phyloP scores from a whole-genome alignment of 2,888 invertebrate species.

The Abrostola triplasia region DNA sequence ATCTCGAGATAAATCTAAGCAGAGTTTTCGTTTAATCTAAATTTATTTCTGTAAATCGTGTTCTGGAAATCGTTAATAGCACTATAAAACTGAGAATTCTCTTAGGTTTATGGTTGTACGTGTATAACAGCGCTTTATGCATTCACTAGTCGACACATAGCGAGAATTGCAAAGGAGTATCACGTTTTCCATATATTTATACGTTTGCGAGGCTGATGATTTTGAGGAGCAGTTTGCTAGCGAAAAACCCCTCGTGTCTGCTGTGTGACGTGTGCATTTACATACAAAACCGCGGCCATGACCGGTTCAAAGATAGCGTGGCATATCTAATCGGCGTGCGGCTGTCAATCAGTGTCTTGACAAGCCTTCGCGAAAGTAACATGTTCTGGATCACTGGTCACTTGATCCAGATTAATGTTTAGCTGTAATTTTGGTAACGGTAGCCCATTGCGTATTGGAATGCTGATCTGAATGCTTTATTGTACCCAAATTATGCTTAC shows the following conservation, averaged over 20 bases:
- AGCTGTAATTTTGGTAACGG: conserved; percentile 50
- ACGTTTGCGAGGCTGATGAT: conserved; percentile 60
- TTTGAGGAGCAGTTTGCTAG: conserved; percentile 71
- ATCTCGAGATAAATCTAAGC: conserved; percentile 35
- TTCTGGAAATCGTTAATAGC: conserved; percentile 45
- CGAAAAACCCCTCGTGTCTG: conserved; percentile 66
- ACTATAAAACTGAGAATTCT: conserved; percentile 49
- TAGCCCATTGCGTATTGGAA: conserved; percentile 30
- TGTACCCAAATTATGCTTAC: conserved; percentile 20
- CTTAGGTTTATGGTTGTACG: conserved; percentile 43
- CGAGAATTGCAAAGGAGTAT: conserved; percentile 60
- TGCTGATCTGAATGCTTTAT: conserved; percentile 20
- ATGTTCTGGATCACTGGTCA: conserved; percentile 73
- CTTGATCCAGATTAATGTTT: conserved; percentile 54
- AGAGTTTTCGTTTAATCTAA: conserved; percentile 34
- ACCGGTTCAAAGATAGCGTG: conserved; percentile 77
- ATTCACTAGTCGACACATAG: conserved; percentile 53
- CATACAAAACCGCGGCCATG: conserved; percentile 82
- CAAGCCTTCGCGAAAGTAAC: conserved; percentile 73
- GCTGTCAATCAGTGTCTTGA: conserved; percentile 77
- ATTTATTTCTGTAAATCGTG: conserved; percentile 46
- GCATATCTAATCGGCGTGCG: conserved; percentile 83
- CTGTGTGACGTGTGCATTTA: conserved; percentile 77
- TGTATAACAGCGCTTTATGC: conserved; percentile 46
- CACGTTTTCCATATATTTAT: conserved; percentile 65